Evolutionary conservation across 2,888 invertebrate genomes (phyloP).

Genomic region (Abrostola tripartita): DNA sequence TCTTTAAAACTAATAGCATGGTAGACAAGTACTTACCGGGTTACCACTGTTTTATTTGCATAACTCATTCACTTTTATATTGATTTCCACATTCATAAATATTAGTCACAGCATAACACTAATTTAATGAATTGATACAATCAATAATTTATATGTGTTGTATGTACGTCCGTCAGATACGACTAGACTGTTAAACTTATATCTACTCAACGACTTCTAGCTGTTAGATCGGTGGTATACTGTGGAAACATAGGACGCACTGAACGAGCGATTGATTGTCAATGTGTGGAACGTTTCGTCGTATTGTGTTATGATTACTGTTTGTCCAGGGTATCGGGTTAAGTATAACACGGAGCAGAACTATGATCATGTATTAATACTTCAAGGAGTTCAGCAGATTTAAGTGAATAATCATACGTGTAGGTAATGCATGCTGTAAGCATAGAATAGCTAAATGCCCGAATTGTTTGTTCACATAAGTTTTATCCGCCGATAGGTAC

Average conservation of each 20-base stretch:
- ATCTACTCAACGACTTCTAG: background rate
- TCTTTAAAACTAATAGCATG: no score
- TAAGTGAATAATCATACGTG: no score
- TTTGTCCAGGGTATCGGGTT: constrained; percentile 1
- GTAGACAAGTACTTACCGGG: no score
- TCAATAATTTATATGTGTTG: background rate
- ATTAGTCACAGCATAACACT: background rate
- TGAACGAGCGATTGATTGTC: background rate
- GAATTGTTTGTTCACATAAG: no score
- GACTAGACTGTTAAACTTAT: background rate
- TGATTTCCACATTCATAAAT: background rate
- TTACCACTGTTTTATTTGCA: no score
- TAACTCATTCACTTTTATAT: no score
- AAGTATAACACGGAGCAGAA: background rate
- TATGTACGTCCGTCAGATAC: background rate
- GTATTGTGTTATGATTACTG: constrained; percentile 1
- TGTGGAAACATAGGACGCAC: background rate
- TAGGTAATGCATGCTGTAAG: no score
- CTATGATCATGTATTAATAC: background rate
- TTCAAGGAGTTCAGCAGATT: background rate
- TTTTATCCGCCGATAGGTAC: no score
- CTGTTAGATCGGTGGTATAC: background rate
- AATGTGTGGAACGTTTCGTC: background rate
- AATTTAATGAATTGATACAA: background rate
- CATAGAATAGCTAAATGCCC: no score